Evolutionary conservation across 2,113 vertebrate genomes (phyloP), one percentile per base, ranked within the genome.

Genomic region (Cephalopholis sonnerati): DNA sequence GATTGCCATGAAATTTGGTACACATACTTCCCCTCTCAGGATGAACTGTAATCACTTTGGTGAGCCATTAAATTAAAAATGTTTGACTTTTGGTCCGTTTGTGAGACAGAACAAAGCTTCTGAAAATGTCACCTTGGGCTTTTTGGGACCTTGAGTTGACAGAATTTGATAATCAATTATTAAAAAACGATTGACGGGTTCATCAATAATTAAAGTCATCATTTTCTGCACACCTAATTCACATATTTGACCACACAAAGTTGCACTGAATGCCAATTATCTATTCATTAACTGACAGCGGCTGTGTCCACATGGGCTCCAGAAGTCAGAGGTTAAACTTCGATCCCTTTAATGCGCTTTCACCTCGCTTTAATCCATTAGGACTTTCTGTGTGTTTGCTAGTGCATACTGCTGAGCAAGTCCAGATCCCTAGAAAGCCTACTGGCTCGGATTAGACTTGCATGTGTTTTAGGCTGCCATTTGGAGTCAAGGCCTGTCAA

Each of bases 401-500:
- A 64, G 55, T 41, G 29, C 41, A 25, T 84, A 74, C 81, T 74
- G 81, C 81, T 76, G 88, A 88, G 79, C 48, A 74, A 71, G 50
- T 73, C 4, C 3, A 39, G 55, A 84, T 72, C 61, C 79, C 81
- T 77, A n/a, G 74, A 85, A 80, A 87, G 67, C 59, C 71, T 20
- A 65, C 77, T 57, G 77, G 29, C 77, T 72, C 54, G 54, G 84
- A 93, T 89, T 90, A 86, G 62, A 75, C 70, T 61, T 78, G 81
- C 84, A 74, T 68, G 74, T 59, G 74, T 83, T 92, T 80, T 51
- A 62, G 74, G 69, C 85, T 87, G 89, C 79, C 82, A 71, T 84
- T 85, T 57, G 68, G 46, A 88, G 86, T 78, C 51, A 0, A 62
- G 69, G 71, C 77, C 75, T 79, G 86, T 93, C 91, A 88, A 76